Evolutionary conservation across 2,888 invertebrate genomes (phyloP).

Genomic region (Drepana falcataria): DNA sequence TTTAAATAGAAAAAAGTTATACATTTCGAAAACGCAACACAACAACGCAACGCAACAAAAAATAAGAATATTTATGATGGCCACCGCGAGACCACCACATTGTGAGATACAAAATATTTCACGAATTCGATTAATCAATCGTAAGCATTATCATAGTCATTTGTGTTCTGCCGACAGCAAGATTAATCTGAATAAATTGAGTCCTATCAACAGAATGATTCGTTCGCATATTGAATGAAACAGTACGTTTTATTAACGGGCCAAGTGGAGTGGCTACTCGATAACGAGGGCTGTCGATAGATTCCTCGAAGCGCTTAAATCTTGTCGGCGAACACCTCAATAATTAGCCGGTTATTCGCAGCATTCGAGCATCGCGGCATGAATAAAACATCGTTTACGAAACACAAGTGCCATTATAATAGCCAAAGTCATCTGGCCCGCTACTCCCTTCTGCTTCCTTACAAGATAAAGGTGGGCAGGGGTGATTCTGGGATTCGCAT

Average conservation of each 20-base stretch:
- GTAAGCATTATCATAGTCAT: not conserved
- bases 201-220: slow-evolving; percentile 13
- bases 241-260: slow-evolving; percentile 39
- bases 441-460: slow-evolving; percentile 14
- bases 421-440: slow-evolving; percentile 33
- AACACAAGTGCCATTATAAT: slow-evolving; percentile 52
- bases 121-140: no score
- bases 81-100: no score
- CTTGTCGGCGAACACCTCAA: slow-evolving; percentile 58
- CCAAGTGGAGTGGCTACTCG: slow-evolving; percentile 45
- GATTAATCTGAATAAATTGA: slow-evolving; percentile 29
- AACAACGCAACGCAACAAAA: no score
- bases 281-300: slow-evolving; percentile 33
- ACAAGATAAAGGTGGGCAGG: slow-evolving; percentile 7
- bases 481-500: slow-evolving; percentile 10
- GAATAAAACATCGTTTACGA: slow-evolving; percentile 70
- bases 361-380: slow-evolving; percentile 59
- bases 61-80: no score
- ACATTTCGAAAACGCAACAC: no score
- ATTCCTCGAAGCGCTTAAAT: slow-evolving; percentile 35
- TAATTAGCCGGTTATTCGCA: slow-evolving; percentile 70
- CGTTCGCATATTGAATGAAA: slow-evolving; percentile 5
- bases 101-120: no score
- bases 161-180: slow-evolving; percentile 9
- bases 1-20: no score